Base-by-base conservation (phyloP, 2,113 vertebrate species). In the Etheostoma cragini region DNA sequence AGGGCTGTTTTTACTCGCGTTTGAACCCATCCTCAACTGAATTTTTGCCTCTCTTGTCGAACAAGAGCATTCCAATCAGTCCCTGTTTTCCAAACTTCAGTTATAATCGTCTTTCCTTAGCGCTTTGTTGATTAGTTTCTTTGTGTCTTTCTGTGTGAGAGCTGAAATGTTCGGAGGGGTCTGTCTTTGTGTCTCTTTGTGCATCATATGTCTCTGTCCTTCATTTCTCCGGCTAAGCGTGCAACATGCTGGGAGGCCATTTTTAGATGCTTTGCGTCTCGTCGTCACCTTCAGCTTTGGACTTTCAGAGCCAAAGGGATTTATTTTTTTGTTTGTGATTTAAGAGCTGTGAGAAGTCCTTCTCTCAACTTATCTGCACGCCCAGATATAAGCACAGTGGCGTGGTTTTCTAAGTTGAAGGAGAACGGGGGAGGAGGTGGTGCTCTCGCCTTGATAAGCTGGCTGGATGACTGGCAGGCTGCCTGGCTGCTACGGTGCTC, bases 51-150 rank as follows among this genome's bases (percentile, higher is more conserved):
- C 26, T 74, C 49, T 72, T 57, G 66, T 53, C n/a, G 4, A 76
- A 81, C 53, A 46, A 13, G 17, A 47, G 30, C 19, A 53, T 61
- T 84, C 42, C 64, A 76, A 75, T 86, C 68, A 69, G 69, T 69
- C 78, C 64, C 52, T 72, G 73, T 83, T 85, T 89, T 76, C 67
- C 53, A 72, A 80, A 75, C 68, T 60, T 77, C 58, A 74, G 3
- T 77, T 60, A 65, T 74, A 84, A 71, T 78, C 62, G 30, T 72
- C 66, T 81, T 76, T 76, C 85, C 65, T 22, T 62, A 16, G 58
- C 5, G 8, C 35, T 47, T 58, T 68, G 14, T 82, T 64, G 33
- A 21, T 62, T 58, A 21, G 1, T 61, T 52, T 71, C 62, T 84
- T 80, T 75, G 54, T 70, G 26, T 72, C 24, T 67, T 57, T 68